Evolutionary conservation across 2,888 invertebrate species (phyloP), one percentile per base, ranked within the genome.

Genomic region (Oscheius myriophilus): DNA sequence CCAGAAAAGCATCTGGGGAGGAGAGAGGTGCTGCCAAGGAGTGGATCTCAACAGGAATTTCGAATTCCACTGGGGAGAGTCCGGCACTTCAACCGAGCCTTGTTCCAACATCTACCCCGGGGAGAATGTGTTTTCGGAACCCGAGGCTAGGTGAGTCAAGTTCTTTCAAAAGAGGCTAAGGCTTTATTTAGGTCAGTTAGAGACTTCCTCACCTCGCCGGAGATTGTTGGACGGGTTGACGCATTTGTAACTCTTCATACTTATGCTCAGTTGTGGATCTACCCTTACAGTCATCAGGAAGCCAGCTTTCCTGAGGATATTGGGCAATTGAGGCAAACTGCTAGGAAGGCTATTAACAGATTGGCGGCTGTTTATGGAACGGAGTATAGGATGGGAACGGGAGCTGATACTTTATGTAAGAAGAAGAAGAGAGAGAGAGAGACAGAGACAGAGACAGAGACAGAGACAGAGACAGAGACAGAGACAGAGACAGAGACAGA

Each of bases 11-110:
- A 52, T 75, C 0, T 86, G 82, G 82, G 83, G 85, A 26, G 80
- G 82, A 9, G 76, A 79, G 25, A 74, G 79, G 54, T 86, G 86
- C 64, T 86, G 86, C 71, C 80, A 79, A 21, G 86, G 86, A 18
- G 86, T 87, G 1, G 86, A 86, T 70, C 70, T 86, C 51, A 86
- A 86, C 69, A 46, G 86, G 21, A 86, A 86, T 62, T 86, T 86
- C 71, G 80, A 84, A 64, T 86, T 84, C 64, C 83, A 85, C 57
- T 86, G 84, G 84, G 77, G 81, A 82, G 86, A 86, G 68, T 72
- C 80, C 9, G 86, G 86, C 25, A 80, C 82, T 11, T 84, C 83
- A 12, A 76, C 71, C 55, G 83, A 87, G 61, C 84, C 85, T 0
- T 86, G 86, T 67, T 83, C 83, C 3, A 85, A 86, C 70, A 84